These are phyloP conservation scores for Syndactyla subalaris DNA, from an alignment of 2,797 vertebrate species.

Conservation along the genomic window DNA sequence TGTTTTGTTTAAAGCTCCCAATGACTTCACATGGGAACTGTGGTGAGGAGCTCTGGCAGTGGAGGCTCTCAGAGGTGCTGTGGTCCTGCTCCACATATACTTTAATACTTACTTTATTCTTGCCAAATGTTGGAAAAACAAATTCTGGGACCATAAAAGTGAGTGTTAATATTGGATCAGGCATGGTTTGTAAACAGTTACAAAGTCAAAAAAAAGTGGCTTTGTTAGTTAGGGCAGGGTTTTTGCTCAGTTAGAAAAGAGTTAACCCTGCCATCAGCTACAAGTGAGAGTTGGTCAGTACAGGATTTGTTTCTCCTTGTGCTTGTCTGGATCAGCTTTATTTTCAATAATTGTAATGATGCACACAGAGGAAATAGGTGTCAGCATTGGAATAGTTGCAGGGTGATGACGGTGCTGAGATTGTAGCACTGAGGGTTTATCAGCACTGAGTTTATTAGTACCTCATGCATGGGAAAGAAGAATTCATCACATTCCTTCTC, in stretches of 20 bases:
- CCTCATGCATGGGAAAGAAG: neutral
- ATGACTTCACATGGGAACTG: neutral
- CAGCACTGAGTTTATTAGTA: neutral
- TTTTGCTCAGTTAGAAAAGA: neutral
- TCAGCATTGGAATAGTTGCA: neutral
- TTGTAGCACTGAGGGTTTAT: neutral
- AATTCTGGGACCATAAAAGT: neutral
- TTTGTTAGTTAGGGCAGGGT: neutral
- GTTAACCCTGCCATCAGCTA: neutral
- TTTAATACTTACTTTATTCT: neutral
- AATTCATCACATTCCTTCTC: neutral
- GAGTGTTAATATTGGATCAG: neutral
- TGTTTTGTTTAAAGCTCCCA: neutral
- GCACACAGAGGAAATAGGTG: neutral
- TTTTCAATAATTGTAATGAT: neutral
- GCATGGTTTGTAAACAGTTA: neutral
- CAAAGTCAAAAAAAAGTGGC: neutral
- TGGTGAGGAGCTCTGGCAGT: neutral
- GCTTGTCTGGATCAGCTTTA: neutral
- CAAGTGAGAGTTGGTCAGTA: neutral
- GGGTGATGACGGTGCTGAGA: neutral
- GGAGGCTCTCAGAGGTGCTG: neutral
- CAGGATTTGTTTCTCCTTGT: neutral
- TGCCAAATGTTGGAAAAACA: neutral
- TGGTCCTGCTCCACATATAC: neutral